Evolutionary conservation across 2,113 vertebrate species (phyloP).

Genomic region (Platanista minor): DNA sequence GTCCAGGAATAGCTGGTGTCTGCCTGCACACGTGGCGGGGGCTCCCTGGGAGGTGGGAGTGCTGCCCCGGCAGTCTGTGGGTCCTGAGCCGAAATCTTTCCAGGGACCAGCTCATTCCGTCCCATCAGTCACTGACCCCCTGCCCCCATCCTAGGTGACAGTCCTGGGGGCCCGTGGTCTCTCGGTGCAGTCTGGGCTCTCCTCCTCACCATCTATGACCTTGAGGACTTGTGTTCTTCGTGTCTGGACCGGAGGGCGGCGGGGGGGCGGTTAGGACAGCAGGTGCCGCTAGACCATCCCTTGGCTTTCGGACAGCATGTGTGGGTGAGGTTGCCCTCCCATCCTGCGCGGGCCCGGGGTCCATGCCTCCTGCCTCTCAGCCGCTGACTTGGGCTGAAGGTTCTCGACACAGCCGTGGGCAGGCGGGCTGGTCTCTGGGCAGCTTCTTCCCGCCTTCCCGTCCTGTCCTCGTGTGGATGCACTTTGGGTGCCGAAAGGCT

Average conservation of each 20-base stretch:
- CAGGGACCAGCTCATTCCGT: not conserved
- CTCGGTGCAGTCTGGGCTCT: rapidly evolving
- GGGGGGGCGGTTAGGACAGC: not conserved
- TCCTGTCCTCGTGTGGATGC: rapidly evolving
- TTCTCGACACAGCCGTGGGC: not conserved
- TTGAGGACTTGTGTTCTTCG: not conserved
- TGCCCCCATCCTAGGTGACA: not conserved
- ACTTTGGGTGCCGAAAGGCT: no score
- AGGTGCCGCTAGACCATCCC: no score
- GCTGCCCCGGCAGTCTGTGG: not conserved
- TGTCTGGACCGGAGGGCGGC: rapidly evolving
- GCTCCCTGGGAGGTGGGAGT: no score
- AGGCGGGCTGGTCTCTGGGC: rapidly evolving
- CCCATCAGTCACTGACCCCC: rapidly evolving
- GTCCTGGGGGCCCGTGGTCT: not conserved
- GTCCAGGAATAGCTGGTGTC: not conserved
- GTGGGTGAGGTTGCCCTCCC: no score
- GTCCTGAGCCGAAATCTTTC: not conserved
- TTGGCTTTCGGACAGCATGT: rapidly evolving
- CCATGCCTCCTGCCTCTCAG: rapidly evolving
- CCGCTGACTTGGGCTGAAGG: no score
- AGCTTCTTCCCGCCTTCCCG: rapidly evolving
- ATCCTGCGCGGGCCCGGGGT: rapidly evolving
- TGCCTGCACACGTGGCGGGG: rapidly evolving
- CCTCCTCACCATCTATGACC: rapidly evolving